These are phyloP conservation scores for Odontomyia ornata DNA, from an alignment of 2,888 invertebrate genomes.

Conservation along the genomic window DNA sequence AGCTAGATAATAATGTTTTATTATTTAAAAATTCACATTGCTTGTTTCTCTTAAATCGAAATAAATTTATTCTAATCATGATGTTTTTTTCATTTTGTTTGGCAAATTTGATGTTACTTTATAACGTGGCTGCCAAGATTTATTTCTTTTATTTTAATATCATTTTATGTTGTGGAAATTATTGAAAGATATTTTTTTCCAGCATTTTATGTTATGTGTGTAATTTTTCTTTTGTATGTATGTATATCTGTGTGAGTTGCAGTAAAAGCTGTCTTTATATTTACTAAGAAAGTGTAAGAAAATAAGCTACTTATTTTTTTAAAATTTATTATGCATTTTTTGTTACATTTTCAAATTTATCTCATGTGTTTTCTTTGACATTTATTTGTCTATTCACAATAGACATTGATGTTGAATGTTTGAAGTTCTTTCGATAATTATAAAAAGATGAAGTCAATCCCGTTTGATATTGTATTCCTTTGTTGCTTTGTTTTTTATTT, in stretches of 20 bases:
- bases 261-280: background rate
- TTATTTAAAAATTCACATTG: no score
- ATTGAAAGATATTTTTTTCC: no score
- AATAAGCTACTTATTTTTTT: conserved; percentile 37
- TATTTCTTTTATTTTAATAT: background rate
- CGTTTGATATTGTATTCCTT: background rate
- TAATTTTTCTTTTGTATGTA: no score
- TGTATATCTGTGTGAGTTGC: background rate
- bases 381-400: conserved; percentile 11
- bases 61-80: background rate
- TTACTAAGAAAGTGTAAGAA: conserved; percentile 28
- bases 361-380: background rate
- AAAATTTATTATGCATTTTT: background rate
- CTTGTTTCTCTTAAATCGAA: no score
- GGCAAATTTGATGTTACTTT: background rate
- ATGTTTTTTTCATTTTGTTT: background rate
- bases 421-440: conserved; percentile 10
- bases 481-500: background rate
- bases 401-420: background rate
- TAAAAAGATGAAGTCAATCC: conserved; percentile 42
- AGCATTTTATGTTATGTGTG: no score
- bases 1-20: no score
- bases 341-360: no score
- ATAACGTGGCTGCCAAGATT: background rate
- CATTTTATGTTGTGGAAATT: no score